Conservation (phyloP, 2,888 invertebrate genomes). For the Meiosimyza platycephala region DNA sequence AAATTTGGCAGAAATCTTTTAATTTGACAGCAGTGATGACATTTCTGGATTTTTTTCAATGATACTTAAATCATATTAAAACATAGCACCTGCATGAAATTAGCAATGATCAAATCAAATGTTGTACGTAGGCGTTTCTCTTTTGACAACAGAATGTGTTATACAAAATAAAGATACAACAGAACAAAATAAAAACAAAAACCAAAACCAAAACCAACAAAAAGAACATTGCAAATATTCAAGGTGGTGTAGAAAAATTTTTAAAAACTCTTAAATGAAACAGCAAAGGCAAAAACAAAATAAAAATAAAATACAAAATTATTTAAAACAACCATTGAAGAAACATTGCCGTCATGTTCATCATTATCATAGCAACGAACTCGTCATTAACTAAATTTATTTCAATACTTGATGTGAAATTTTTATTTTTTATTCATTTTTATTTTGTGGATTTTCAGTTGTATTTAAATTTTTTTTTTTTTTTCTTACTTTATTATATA, state of each 20-base stretch:
- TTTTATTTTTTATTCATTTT: background rate
- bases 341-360: background rate
- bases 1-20: too few relatives aligned
- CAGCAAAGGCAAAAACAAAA: slow-evolving; percentile 1
- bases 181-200: slow-evolving; percentile 4
- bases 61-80: too few relatives aligned
- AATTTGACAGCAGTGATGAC: too few relatives aligned
- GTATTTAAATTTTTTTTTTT: slow-evolving; percentile 1
- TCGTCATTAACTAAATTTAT: slow-evolving; percentile 34
- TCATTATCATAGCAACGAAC: slow-evolving; percentile 1
- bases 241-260: background rate
- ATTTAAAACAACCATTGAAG: background rate
- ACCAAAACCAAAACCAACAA: slow-evolving; percentile 39
- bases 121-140: too few relatives aligned
- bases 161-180: background rate
- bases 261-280: background rate
- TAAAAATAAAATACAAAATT: slow-evolving; percentile 4
- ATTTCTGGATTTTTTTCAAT: too few relatives aligned
- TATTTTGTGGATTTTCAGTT: background rate
- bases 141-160: too few relatives aligned
- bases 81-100: too few relatives aligned
- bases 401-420: background rate
- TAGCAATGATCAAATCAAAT: too few relatives aligned
- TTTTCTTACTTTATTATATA: background rate
- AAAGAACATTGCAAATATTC: slow-evolving; percentile 4